phyloP scores from a whole-genome alignment of 30 jellyfish, hydroid and myxozoan species.

The Chrysaora quinquecirrha region DNA sequence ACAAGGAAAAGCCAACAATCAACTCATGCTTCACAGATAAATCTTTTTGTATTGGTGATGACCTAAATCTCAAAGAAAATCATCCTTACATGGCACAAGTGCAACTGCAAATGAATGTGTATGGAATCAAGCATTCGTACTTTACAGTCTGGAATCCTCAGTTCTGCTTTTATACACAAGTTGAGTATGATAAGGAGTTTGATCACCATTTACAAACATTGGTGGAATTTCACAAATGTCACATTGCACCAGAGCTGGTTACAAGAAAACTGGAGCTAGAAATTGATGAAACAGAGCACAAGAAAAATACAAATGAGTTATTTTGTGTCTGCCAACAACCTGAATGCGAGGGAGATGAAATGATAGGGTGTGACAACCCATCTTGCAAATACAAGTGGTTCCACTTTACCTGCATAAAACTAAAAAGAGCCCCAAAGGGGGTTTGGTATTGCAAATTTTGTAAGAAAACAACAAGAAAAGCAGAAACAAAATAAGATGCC shows the following conservation, averaged over 20 bases:
- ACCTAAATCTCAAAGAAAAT: background rate
- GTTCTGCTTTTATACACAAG: background rate
- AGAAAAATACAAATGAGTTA: background rate
- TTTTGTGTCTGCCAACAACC: too few relatives aligned
- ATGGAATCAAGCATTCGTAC: background rate
- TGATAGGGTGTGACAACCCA: too few relatives aligned
- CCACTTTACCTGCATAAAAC: constrained; percentile 2
- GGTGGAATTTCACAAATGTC: background rate
- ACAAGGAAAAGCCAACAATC: background rate
- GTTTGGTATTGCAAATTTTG: constrained; percentile 3
- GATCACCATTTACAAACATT: too few relatives aligned
- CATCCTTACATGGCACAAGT: background rate
- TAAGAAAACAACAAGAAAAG: too few relatives aligned
- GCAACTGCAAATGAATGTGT: background rate
- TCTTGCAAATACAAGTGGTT: constrained; percentile 9
- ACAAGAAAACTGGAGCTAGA: background rate
- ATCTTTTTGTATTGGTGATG: background rate
- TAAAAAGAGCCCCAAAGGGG: constrained; percentile 10
- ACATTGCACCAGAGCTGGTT: background rate
- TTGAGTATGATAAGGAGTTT: background rate
- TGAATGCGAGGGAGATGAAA: too few relatives aligned
- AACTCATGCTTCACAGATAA: background rate
- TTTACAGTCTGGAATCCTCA: constrained; percentile 34
- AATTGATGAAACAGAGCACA: background rate
- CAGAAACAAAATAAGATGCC: too few relatives aligned